These are phyloP conservation scores for Cantharis flavilabris DNA, from an alignment of 2,888 invertebrate species.

Conservation along the genomic window DNA sequence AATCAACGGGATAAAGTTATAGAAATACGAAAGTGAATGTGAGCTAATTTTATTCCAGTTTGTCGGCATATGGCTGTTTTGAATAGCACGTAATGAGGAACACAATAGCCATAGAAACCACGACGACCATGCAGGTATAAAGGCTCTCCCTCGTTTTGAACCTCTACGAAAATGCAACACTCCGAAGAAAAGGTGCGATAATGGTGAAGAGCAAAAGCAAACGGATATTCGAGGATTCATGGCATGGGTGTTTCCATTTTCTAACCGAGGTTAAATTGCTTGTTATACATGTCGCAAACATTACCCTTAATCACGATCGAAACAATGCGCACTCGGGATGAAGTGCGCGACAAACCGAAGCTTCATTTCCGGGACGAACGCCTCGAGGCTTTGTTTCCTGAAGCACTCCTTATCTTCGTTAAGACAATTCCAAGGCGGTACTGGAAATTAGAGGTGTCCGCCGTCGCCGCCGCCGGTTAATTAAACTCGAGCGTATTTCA, in stretches of 20 bases:
- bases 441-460: slow-evolving; percentile 39
- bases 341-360: slow-evolving; percentile 33
- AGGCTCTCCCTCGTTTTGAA: slow-evolving; percentile 18
- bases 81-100: slow-evolving; percentile 31
- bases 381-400: slow-evolving; percentile 29
- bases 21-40: slow-evolving; percentile 26
- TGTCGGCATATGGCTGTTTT: slow-evolving; percentile 22
- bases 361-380: slow-evolving; percentile 33
- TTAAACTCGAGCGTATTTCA: slow-evolving; percentile 35
- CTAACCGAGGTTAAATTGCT: slow-evolving; percentile 26
- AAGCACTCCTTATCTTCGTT: slow-evolving; percentile 31
- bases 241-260: slow-evolving; percentile 10
- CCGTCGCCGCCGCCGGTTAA: slow-evolving; percentile 36
- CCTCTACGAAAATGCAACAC: slow-evolving; percentile 17
- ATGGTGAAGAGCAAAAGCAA: neutral
- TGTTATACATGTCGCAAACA: slow-evolving; percentile 31
- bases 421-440: slow-evolving; percentile 35
- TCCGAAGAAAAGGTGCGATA: slow-evolving; percentile 14
- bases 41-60: slow-evolving; percentile 26
- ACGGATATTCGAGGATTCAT: slow-evolving; percentile 11
- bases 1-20: neutral
- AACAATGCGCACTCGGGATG: slow-evolving; percentile 26
- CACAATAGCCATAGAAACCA: slow-evolving; percentile 27
- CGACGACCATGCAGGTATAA: slow-evolving; percentile 26
- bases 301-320: slow-evolving; percentile 31